Conservation (phyloP, 2,113 vertebrate species). For the Myiozetetes cayanensis region DNA sequence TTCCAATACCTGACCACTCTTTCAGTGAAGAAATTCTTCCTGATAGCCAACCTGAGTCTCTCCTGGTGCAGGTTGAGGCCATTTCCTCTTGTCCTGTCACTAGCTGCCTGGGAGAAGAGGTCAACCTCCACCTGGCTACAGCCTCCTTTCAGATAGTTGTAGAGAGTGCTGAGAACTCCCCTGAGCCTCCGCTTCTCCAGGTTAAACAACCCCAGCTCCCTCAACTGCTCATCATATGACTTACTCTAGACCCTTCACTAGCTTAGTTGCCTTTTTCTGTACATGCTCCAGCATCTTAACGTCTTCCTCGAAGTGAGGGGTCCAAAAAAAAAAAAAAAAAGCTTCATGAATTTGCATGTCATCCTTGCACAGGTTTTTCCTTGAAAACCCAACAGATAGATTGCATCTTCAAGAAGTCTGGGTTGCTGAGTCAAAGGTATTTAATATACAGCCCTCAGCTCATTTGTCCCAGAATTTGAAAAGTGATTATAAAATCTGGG, state of each 20-base stretch:
- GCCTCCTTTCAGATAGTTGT: neutral
- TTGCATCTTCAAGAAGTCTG: neutral
- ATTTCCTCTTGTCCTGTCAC: neutral
- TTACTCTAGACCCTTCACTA: neutral
- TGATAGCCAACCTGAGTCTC: neutral
- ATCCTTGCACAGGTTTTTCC: neutral
- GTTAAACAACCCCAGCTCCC: neutral
- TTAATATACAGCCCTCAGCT: neutral
- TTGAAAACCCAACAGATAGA: neutral
- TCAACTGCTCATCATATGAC: neutral
- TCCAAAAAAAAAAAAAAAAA: neutral
- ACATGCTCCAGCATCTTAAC: neutral
- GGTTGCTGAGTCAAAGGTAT: neutral
- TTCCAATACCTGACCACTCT: neutral
- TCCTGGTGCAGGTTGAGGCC: neutral
- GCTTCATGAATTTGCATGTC: neutral
- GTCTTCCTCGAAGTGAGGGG: neutral
- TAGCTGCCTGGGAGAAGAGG: neutral
- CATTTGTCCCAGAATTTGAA: neutral
- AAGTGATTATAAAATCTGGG: neutral
- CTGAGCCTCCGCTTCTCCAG: neutral
- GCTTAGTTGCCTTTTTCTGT: neutral
- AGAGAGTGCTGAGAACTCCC: neutral
- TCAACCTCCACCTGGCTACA: neutral
- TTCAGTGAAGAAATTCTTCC: neutral